phyloP scores from a whole-genome alignment of 2,797 vertebrate genomes.

The Lerista edwardsae region DNA sequence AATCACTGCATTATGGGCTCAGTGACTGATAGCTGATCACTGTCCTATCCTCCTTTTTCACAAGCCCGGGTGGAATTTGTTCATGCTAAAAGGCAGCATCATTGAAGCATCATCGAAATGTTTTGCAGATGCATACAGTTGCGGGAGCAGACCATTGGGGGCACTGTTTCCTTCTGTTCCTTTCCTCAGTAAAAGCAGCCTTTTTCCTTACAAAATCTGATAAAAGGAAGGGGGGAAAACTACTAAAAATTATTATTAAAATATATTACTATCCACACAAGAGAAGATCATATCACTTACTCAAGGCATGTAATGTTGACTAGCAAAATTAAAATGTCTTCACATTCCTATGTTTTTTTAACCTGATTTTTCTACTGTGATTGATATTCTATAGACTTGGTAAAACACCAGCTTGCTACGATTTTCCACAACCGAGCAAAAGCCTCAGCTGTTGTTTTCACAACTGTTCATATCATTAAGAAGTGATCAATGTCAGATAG shows the following conservation, averaged over 20 bases:
- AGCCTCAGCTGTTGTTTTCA: not conserved
- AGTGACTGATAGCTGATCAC: not conserved
- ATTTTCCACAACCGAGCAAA: not conserved
- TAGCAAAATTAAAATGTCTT: not conserved
- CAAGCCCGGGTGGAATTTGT: not conserved
- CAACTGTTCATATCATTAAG: not conserved
- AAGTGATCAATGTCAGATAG: not conserved
- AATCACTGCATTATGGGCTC: not conserved
- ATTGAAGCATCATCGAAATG: not conserved
- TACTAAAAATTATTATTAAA: not conserved
- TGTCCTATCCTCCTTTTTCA: not conserved
- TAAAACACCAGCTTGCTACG: not conserved
- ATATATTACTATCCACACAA: not conserved
- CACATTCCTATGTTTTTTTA: constrained; percentile 2
- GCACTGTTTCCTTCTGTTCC: not conserved
- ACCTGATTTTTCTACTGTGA: rapidly evolving
- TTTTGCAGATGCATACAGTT: not conserved
- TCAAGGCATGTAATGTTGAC: not conserved
- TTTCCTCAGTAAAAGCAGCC: not conserved
- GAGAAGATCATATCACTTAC: not conserved
- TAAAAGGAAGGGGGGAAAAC: not conserved
- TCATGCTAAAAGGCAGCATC: not conserved
- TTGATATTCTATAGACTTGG: constrained; percentile 5
- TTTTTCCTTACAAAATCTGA: rapidly evolving
- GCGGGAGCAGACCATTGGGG: not conserved